These are phyloP conservation scores for Shargacucullia verbasci DNA, from an alignment of 2,888 invertebrate genomes.

Conservation along the genomic window DNA sequence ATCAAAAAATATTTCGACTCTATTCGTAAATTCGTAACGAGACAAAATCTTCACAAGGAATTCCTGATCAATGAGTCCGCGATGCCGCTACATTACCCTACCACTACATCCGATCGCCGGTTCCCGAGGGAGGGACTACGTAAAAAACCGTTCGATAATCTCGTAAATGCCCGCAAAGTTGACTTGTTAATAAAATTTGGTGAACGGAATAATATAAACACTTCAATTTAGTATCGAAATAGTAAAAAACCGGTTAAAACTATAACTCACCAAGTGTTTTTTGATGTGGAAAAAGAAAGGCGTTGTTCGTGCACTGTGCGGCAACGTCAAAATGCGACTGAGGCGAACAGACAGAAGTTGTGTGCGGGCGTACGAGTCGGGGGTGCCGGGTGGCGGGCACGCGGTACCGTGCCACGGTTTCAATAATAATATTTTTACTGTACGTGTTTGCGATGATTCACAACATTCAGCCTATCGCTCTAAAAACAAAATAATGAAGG, in stretches of 20 bases:
- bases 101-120: constrained; percentile 60
- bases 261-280: constrained; percentile 75
- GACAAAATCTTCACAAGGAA: constrained; percentile 35
- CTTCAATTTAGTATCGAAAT: constrained; percentile 23
- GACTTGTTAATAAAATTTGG: constrained; percentile 12
- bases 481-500: constrained; percentile 53
- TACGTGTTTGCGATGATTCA: constrained; percentile 70
- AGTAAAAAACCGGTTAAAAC: constrained; percentile 48
- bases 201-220: constrained; percentile 16
- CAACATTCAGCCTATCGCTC: constrained; percentile 42
- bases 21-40: constrained; percentile 15
- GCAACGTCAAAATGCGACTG: constrained; percentile 79
- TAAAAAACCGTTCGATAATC: constrained; percentile 44
- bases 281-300: constrained; percentile 65
- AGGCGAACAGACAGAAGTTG: constrained; percentile 54
- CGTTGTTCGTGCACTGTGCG: constrained; percentile 70
- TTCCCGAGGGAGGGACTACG: constrained; percentile 60
- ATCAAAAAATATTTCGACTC: constrained; percentile 43
- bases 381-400: constrained; percentile 69
- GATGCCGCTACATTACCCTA: constrained; percentile 54
- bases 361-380: constrained; percentile 58
- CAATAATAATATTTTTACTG: constrained; percentile 58
- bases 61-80: constrained; percentile 63
- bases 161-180: constrained; percentile 25
- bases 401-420: constrained; percentile 58